Conservation (phyloP, 2,888 invertebrate genomes). For the Clistopyga incitator region DNA sequence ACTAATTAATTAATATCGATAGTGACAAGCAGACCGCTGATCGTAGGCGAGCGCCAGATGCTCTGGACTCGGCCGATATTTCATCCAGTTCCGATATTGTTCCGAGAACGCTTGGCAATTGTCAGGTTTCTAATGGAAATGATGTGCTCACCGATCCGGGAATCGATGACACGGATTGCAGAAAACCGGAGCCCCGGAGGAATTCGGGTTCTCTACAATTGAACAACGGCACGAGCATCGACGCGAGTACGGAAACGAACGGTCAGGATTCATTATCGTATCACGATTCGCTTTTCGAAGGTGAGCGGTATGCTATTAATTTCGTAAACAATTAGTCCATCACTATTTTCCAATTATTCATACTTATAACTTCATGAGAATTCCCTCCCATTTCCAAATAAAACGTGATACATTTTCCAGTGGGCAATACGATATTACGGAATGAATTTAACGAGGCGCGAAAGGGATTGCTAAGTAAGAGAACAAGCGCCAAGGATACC, state of each 20-base stretch:
- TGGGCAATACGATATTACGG: constrained; percentile 42
- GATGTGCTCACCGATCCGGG: constrained; percentile 24
- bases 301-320: neutral
- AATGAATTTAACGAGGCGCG: constrained; percentile 52
- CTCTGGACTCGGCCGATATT: constrained; percentile 69
- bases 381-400: too few species aligned
- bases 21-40: constrained; percentile 69
- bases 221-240: constrained; percentile 42
- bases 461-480: constrained; percentile 38
- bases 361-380: too few species aligned
- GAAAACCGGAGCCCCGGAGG: constrained; percentile 21
- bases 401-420: neutral
- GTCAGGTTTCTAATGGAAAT: constrained; percentile 31
- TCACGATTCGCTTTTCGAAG: constrained; percentile 36
- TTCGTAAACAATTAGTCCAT: too few species aligned
- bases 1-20: constrained; percentile 25
- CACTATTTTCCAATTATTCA: too few species aligned
- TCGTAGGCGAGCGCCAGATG: constrained; percentile 66
- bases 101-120: constrained; percentile 67
- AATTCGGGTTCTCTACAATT: constrained; percentile 17
- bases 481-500: constrained; percentile 36
- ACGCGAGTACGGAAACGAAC: constrained; percentile 36
- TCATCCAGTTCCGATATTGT: constrained; percentile 74
- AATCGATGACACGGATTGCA: neutral
- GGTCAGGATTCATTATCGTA: constrained; percentile 38